Evolutionary conservation across 1,140 invertebrate species (phyloP).

Genomic region (Solen grandis): DNA sequence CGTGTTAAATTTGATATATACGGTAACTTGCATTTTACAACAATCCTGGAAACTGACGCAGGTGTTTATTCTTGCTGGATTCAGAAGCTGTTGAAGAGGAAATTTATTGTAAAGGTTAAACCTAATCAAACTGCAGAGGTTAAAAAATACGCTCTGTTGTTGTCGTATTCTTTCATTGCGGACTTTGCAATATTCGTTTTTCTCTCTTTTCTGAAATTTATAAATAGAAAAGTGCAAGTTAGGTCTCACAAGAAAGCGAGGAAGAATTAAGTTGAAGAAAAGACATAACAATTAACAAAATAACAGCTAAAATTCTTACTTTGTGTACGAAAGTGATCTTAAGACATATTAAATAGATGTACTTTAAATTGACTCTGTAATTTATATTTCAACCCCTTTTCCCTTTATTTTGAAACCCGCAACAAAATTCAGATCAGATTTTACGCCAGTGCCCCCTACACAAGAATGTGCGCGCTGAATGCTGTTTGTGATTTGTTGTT

Average conservation of each 20-base stretch:
- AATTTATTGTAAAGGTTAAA: conserved; percentile 6
- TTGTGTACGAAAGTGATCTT: too few relatives aligned
- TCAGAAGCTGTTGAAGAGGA: conserved; percentile 4
- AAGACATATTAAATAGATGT: too few relatives aligned
- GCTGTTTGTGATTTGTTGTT: too few relatives aligned
- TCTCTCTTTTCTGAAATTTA: conserved; percentile 1
- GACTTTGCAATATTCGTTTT: conserved; percentile 23
- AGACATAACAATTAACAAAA: too few relatives aligned
- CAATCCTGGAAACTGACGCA: not conserved
- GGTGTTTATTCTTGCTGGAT: conserved; percentile 40
- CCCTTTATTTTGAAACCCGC: too few relatives aligned
- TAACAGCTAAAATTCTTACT: too few relatives aligned
- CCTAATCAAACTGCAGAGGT: not conserved
- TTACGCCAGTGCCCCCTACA: too few relatives aligned
- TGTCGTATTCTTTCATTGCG: conserved; percentile 1
- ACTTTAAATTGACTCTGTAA: too few relatives aligned
- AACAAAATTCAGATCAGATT: too few relatives aligned
- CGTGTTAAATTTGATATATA: conserved; percentile 27
- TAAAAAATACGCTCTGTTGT: not conserved
- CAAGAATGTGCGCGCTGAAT: too few relatives aligned
- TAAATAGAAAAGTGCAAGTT: conserved; percentile 11
- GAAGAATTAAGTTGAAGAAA: not conserved
- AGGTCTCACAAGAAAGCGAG: conserved; percentile 5
- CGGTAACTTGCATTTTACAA: conserved; percentile 36
- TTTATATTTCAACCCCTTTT: too few relatives aligned